Percentiles rank a stretch among this genome's conserved stretches.
phyloP scores from a whole-genome alignment of 2,797 vertebrate species.

The Pempheris klunzingeri region DNA sequence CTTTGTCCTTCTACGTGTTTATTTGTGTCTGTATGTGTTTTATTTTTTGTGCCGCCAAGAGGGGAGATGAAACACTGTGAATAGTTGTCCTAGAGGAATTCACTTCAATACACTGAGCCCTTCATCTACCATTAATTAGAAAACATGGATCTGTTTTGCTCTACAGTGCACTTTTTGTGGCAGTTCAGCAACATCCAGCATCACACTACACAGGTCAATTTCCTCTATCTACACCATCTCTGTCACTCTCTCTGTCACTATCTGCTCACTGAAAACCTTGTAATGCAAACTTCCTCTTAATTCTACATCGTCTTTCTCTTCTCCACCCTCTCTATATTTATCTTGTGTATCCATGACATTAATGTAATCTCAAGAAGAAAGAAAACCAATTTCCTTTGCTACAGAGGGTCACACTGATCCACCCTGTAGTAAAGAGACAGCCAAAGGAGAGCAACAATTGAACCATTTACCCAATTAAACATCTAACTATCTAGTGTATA shows the following conservation, averaged over 20 bases:
- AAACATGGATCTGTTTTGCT: background rate
- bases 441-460: background rate
- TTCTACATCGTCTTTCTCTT: background rate
- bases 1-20: background rate
- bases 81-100: background rate
- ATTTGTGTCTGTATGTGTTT: background rate
- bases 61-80: background rate
- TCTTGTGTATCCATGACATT: conserved; percentile 29
- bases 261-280: background rate
- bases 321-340: background rate
- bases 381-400: conserved; percentile 23
- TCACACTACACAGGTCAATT: background rate
- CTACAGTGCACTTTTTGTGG: background rate
- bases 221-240: background rate
- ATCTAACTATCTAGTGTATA: too few species aligned
- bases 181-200: background rate
- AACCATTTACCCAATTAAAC: too few species aligned
- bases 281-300: background rate
- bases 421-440: background rate
- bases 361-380: conserved; percentile 10
- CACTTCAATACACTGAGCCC: background rate
- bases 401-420: background rate
- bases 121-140: background rate
- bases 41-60: background rate
- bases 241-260: background rate